These are phyloP conservation scores for Mesembrinibis cayennensis DNA, from an alignment of 2,113 vertebrate genomes.

Conservation along the genomic window DNA sequence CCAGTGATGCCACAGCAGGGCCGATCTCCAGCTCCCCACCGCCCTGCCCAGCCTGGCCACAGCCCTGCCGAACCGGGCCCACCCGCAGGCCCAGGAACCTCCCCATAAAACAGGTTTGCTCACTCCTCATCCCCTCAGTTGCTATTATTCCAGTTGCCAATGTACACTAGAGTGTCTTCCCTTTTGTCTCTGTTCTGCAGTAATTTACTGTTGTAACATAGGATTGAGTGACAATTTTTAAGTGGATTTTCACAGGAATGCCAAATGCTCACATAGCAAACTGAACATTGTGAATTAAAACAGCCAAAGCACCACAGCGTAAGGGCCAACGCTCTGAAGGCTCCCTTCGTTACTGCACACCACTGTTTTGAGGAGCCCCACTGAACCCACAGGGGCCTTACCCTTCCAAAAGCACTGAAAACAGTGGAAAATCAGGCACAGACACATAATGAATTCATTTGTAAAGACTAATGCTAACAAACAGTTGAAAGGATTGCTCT, in stretches of 20 bases:
- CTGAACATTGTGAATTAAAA: not conserved
- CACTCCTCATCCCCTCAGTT: not conserved
- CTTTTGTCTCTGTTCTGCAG: not conserved
- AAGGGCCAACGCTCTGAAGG: not conserved
- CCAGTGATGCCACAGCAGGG: rapidly evolving
- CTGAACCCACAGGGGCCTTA: not conserved
- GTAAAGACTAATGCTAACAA: not conserved
- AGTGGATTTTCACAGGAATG: not conserved
- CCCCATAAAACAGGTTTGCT: not conserved
- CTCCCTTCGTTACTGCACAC: not conserved
- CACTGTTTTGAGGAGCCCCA: not conserved
- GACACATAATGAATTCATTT: not conserved
- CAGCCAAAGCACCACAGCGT: not conserved
- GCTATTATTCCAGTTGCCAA: not conserved
- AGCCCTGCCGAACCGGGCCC: too few species aligned
- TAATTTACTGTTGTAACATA: not conserved
- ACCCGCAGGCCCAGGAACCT: rapidly evolving
- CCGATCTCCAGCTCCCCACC: not conserved
- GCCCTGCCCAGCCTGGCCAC: not conserved
- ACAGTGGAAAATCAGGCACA: not conserved
- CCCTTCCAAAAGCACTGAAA: not conserved
- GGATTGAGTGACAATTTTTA: not conserved
- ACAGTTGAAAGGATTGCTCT: rapidly evolving
- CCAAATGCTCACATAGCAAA: not conserved
- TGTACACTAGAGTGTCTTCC: rapidly evolving